phyloP scores from a whole-genome alignment of 2,113 vertebrate species.

The Procavia capensis region DNA sequence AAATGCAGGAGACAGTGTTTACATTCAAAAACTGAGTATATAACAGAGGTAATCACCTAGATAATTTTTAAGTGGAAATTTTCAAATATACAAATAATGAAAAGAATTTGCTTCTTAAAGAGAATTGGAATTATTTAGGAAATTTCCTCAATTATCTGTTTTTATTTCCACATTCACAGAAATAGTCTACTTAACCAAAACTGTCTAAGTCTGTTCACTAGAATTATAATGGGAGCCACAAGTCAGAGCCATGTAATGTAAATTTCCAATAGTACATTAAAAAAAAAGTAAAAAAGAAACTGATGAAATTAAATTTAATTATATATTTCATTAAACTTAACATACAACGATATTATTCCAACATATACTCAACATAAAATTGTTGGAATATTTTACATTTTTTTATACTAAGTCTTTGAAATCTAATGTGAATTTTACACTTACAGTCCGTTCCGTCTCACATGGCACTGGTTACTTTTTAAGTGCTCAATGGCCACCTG shows the following conservation, averaged over 20 bases:
- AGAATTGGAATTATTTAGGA: neutral
- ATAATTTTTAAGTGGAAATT: neutral
- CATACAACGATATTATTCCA: too few relatives aligned
- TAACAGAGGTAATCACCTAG: neutral
- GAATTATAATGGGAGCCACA: neutral
- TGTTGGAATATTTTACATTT: too few relatives aligned
- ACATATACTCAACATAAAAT: too few relatives aligned
- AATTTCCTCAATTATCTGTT: neutral
- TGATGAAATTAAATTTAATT: too few relatives aligned
- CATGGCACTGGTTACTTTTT: neutral
- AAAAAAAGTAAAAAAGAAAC: too few relatives aligned
- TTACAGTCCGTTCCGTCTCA: neutral
- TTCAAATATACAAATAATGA: neutral
- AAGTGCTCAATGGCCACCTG: neutral
- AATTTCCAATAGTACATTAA: neutral
- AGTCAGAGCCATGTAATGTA: neutral
- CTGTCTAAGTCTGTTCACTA: neutral
- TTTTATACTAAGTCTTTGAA: neutral
- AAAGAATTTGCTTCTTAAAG: neutral
- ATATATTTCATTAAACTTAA: too few relatives aligned
- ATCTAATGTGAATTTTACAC: neutral
- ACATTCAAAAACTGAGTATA: neutral
- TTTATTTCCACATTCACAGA: neutral
- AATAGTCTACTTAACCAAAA: neutral
- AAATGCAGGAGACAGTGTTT: neutral